phyloP scores from a whole-genome alignment of 2,113 vertebrate genomes.

The Plestiodon gilberti region DNA sequence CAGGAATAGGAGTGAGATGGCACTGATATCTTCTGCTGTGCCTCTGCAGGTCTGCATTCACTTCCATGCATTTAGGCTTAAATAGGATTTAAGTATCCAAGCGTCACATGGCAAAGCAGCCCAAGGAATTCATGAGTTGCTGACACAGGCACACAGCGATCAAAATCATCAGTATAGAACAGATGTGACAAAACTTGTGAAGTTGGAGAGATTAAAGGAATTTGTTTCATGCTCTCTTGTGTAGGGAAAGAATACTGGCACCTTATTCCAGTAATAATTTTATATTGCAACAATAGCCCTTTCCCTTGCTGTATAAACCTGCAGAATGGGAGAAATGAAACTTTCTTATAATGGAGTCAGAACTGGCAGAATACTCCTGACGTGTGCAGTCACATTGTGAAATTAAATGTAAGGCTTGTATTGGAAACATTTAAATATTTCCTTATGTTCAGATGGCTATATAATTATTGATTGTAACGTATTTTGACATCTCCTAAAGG shows the following conservation, averaged over 20 bases:
- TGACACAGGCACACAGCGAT: not conserved
- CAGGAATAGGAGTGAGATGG: not conserved
- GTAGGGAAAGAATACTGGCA: not conserved
- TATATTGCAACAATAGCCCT: not conserved
- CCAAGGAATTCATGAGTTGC: not conserved
- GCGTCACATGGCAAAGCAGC: not conserved
- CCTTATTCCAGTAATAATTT: not conserved
- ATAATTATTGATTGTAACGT: not conserved
- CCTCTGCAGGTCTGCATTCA: not conserved
- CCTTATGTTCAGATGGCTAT: not conserved
- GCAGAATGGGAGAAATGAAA: not conserved
- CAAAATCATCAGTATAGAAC: not conserved
- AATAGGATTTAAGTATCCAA: conserved; percentile 4
- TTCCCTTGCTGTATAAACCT: not conserved
- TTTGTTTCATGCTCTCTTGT: not conserved
- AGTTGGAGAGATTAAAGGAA: not conserved
- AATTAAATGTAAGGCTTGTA: not conserved
- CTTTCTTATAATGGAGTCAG: not conserved
- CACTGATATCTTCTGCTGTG: not conserved
- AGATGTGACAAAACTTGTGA: not conserved
- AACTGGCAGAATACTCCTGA: not conserved
- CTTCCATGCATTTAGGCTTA: conserved; percentile 16
- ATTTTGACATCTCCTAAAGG: too few relatives aligned
- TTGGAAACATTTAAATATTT: not conserved
- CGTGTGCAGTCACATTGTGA: not conserved